Base-by-base conservation (phyloP, 2,888 invertebrate genomes). In the Xestobium rufovillosum region DNA sequence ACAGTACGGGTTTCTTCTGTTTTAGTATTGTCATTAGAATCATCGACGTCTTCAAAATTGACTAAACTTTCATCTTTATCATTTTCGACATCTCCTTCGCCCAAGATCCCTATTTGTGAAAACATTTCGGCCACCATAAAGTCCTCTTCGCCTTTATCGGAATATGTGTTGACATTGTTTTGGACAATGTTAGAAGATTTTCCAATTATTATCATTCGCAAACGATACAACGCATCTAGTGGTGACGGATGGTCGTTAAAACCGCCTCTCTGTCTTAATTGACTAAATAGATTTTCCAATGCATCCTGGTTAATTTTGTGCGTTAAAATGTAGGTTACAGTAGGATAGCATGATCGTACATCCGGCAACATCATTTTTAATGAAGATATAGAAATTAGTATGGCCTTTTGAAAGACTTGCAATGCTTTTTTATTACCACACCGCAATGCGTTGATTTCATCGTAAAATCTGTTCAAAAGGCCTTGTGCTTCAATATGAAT, bases 211-310 rank as follows among this genome's bases (percentile, higher is more conserved):
- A 52, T 48, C 39, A 45, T 44, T 9, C 43, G 31, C 3, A 48
- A 14, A 12, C 49, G 23, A 17, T 48, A 43, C 3, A 51, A 4
- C 9, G 45, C 40, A 41, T 47, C 40, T 15, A 51, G 38, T n/a
- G 48, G 42, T 11, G 46, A 29, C n/a, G 48, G 44, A 36, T 50
- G 47, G 31, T 49, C 51, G 31, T 50, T 40, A 12, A 50, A 34
- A 26, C 49, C 49, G 3, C 47, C 47, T 29, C 36, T 26, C 6
- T 38, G 36, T 35, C 45, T 40, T 11, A 50, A 28, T 30, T 47
- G 49, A 25, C 44, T 31, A 26, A 45, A 39, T 11, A 45, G 34
- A 32, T 43, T 45, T 29, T 41, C 43, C 12, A 45, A 31, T 10
- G 38, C 28, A 33, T 41, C 40, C 25, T 41, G 44, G 26, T 42